Evolutionary conservation across 2,888 invertebrate genomes (phyloP), one percentile per base, ranked within the genome.

Genomic region (Calameuta pallipes): DNA sequence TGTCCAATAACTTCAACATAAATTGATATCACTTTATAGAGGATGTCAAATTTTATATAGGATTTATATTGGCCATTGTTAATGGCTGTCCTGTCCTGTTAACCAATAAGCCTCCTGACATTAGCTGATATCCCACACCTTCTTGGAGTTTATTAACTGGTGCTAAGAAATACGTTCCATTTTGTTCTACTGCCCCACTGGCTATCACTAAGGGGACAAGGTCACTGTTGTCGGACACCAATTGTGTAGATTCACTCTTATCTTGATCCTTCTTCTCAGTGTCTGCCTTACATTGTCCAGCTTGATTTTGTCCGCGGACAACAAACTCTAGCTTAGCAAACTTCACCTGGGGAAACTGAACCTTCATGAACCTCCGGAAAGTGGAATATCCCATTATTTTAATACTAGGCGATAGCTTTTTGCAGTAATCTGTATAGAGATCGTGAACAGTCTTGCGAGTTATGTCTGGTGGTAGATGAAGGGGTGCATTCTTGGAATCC

Each of bases 331-430:
- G 87, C 86, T 93, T 93, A 74, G 92, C 92, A 87, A 96, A 96
- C 88, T 95, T 95, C 6, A 96, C 95, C 85, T 96, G 95, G 1
- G 96, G 96, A 90, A 96, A 96, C 88, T 96, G 96, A 85, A 96
- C 95, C 88, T 96, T 96, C 95, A 96, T 95, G 88, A 96, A 96
- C 85, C 96, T 95, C 81, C 96, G 93, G 92, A 96, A 96, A 13
- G 96, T 96, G 1, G 96, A 95, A 86, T 96, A 96, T 0, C 96
- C 96, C 96, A 96, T 96, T 30, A 95, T 92, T 90, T 96, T 96
- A 23, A 95, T 94, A 77, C 94, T 94, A 0, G 95, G 95, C 85
- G 95, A 95, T 76, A 94, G 91, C 82, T 94, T 94, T 88, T 94
- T 95, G 81, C 95, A 95, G 87, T 95, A 95, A 85, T 95, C 95